Evolutionary conservation across 1,140 invertebrate genomes (phyloP), one percentile per base, ranked within the genome.

Genomic region (Cotesia chilonis): DNA sequence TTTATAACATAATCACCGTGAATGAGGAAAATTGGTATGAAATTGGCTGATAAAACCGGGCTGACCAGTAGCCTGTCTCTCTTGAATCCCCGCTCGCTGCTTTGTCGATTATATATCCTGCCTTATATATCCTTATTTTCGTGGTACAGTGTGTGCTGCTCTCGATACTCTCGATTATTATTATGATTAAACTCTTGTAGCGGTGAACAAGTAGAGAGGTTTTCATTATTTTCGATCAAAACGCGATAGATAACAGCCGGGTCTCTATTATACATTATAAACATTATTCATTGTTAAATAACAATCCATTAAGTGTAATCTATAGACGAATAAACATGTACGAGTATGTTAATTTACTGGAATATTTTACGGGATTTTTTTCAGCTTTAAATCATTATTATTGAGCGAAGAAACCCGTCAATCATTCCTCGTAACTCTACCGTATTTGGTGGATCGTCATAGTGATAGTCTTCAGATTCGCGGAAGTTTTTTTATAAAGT

Each of bases 1-100:
- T 76, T 79, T 77, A 76, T 81, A 82, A 84, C 81, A 80, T 83
- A 83, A 86, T 86, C 83, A 74, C 75, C 77, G 71, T 76, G 83
- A 87, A 86, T 81, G 82, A 82, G 84, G 82, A 84, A 86, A 87
- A 87, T 86, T 87, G 84, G 80, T 87, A 84, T 85, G 81, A 87
- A 86, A 87, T 86, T 87, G 82, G 80, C 77, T 73, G 80, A 83
- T 83, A 77, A 71, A 78, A 78, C 77, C 79, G 68, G 80, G 75
- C 67, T 76, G 72, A 78, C 71, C 74, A 76, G 76, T 75, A 71
- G 71, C 60, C 51, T 55, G 47, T 64, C 35, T 28, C 47, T 70
- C 36, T 37, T 55, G 41, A 5, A 47, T 47, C 41, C 41, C 41
- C 60, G 55, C 38, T 70, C 67, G 68, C 28, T 28, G 70, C 68